Evolutionary conservation across 2,797 vertebrate species (phyloP).

Genomic region (Cirrhinus mrigala): DNA sequence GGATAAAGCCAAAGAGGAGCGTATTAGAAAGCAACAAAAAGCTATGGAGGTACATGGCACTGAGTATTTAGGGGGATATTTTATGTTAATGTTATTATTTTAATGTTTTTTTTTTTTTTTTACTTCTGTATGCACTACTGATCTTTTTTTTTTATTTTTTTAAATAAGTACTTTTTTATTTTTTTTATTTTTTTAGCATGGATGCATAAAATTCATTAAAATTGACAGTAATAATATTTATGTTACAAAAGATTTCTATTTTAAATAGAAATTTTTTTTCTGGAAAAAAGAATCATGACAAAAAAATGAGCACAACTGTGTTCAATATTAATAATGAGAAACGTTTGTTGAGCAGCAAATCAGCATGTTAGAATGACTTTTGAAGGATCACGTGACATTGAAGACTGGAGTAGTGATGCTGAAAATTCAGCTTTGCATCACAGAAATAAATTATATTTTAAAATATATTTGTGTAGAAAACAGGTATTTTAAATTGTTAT

Average conservation of each 20-base stretch:
- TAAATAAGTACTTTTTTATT: neutral
- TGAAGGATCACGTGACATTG: neutral
- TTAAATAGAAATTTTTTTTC: neutral
- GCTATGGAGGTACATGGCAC: constrained; percentile 80
- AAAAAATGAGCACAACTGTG: neutral
- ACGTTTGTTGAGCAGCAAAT: neutral
- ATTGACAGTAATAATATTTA: neutral
- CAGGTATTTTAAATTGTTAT: neutral
- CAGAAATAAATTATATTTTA: neutral
- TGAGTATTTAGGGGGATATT: neutral
- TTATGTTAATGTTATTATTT: neutral
- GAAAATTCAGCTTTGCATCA: too few species aligned
- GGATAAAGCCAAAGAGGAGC: constrained; percentile 88
- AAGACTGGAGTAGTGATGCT: too few species aligned
- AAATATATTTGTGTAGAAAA: neutral
- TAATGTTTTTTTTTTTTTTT: constrained; percentile 2
- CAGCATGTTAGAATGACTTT: neutral
- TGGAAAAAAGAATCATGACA: neutral
- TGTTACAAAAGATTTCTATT: neutral
- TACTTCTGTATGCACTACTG: neutral
- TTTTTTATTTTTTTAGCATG: neutral
- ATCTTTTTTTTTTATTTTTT: neutral
- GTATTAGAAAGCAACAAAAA: constrained; percentile 81
- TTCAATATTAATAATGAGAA: too few species aligned
- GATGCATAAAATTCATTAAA: neutral